Evolutionary conservation across 2,888 invertebrate species (phyloP).

Genomic region (Xylota segnis): DNA sequence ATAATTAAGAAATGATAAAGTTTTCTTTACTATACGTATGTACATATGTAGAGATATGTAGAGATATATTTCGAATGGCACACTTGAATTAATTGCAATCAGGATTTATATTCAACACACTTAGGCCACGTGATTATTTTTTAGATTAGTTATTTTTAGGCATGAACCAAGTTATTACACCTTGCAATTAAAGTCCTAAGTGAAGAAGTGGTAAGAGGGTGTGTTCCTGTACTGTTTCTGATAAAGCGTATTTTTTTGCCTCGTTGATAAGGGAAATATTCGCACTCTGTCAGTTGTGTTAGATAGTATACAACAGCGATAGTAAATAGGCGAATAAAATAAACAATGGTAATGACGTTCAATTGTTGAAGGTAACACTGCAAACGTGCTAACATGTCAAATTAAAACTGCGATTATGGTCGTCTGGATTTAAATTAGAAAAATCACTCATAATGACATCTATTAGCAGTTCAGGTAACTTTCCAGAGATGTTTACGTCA

Average conservation of each 20-base stretch:
- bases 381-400: too few species aligned
- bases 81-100: slow-evolving; percentile 20
- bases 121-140: slow-evolving; percentile 1
- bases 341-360: too few species aligned
- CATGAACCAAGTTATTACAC: background rate
- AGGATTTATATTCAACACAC: slow-evolving; percentile 12
- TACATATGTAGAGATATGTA: too few species aligned
- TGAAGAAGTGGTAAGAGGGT: background rate
- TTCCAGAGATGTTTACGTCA: too few species aligned
- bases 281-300: background rate
- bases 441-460: too few species aligned
- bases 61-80: background rate
- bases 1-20: slow-evolving; percentile 8
- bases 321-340: too few species aligned
- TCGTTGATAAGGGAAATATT: background rate
- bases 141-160: slow-evolving; percentile 30
- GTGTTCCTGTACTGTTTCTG: background rate
- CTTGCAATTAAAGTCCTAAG: background rate
- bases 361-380: too few species aligned
- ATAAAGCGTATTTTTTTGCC: background rate
- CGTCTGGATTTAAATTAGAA: too few species aligned
- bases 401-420: too few species aligned
- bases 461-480: too few species aligned
- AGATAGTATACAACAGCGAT: too few species aligned
- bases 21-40: background rate